Percentiles rank a stretch among this genome's conserved stretches.
These are phyloP conservation scores for Lasioglossum vierecki DNA, from an alignment of 2,888 invertebrate genomes.

Conservation along the genomic window DNA sequence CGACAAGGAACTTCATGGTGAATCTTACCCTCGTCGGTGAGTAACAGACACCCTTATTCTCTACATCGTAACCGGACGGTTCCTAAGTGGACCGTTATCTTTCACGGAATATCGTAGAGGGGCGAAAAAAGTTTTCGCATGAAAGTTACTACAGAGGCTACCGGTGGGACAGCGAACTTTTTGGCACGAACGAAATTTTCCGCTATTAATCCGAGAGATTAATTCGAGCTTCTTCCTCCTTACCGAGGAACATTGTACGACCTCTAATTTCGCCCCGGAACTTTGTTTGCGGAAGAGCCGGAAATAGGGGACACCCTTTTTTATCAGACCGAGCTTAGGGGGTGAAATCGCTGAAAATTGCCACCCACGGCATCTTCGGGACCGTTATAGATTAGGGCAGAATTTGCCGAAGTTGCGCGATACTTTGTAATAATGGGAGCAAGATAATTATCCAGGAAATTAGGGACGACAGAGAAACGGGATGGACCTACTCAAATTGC, in stretches of 20 bases:
- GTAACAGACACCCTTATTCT: slow-evolving; percentile 77
- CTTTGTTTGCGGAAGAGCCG: background rate
- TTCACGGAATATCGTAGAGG: background rate
- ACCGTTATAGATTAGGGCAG: background rate
- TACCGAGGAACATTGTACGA: background rate
- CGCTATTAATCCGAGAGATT: slow-evolving; percentile 1
- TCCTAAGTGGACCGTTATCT: background rate
- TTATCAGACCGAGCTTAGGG: background rate
- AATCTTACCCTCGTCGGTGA: slow-evolving; percentile 95
- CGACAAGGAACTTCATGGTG: slow-evolving; percentile 93
- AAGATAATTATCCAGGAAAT: background rate
- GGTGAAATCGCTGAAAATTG: background rate
- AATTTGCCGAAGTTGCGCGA: background rate
- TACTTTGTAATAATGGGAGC: background rate
- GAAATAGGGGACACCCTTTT: background rate
- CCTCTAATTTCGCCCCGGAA: background rate
- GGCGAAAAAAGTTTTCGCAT: background rate
- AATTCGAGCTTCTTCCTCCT: background rate
- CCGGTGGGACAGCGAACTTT: background rate
- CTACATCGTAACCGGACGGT: background rate
- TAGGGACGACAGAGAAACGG: background rate
- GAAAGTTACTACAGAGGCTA: background rate
- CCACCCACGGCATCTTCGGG: background rate
- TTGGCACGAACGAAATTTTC: background rate
- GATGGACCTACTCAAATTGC: background rate